Base-by-base conservation (phyloP, 2,113 vertebrate species). In the Limanda limanda region DNA sequence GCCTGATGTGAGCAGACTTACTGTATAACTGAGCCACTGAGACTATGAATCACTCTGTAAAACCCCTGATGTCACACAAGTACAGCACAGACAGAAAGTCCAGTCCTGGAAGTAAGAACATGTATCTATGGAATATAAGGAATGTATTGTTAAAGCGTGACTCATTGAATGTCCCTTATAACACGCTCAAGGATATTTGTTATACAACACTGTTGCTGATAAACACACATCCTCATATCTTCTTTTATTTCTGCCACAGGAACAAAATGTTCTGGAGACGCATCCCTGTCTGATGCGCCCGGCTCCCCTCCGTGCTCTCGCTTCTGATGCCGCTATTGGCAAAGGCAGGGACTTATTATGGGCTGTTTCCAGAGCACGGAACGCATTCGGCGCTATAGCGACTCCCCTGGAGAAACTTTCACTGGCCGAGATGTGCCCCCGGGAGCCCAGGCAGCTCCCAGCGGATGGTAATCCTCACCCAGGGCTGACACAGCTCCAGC, bases 221-320 rank as follows among this genome's bases (percentile, higher is more conserved):
- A 87, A 89, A 89, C 71, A 85, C 71, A 85, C n/a, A 62, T 68
- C 76, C 74, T 82, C 68, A 27, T 85, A 79, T 84, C 66, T 71
- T 63, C 68, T 78, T 82, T 23, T 78, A 55, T 79, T 88, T 83
- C 67, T 40, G 76, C 66, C 60, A 79, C 57, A 86, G 86, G 92
- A 91, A 93, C 89, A 92, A 74, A 90, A 90, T 90, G 91, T 93
- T 91, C 91, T 81, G 66, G 51, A 86, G 71, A 83, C 56, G 52
- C 64, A 64, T 82, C 76, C 66, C 18, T 24, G 71, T 82, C 64
- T 56, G 51, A 64, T 71, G 81, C 6, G 6, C 6, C 31, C 31
- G 7, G 31, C 86, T 85, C 45, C 20, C 20, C 81, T 80, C 77
- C 54, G 75, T 20, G 60, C 77, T 81, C 83, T 74, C 51, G 68